Conservation (phyloP, 1,140 invertebrate genomes). For the Camponotus vicinus region DNA sequence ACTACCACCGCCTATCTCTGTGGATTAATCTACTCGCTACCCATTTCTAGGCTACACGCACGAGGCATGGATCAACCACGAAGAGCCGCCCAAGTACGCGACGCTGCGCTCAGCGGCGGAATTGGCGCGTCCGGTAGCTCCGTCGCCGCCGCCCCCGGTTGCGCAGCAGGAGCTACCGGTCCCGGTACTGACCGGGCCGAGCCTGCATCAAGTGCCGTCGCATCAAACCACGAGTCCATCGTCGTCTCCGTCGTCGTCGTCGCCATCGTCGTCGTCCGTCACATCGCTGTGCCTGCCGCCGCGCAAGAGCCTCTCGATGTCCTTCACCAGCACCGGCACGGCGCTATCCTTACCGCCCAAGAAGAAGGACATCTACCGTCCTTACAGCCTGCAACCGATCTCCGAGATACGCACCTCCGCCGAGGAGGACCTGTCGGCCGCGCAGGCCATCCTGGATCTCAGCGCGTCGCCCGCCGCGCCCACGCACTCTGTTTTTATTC, state of each 20-base stretch:
- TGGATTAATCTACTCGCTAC: neutral
- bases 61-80: slow-evolving; percentile 85
- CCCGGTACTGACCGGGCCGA: slow-evolving; percentile 58
- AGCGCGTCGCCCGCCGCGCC: slow-evolving; percentile 93
- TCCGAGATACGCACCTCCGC: slow-evolving; percentile 88
- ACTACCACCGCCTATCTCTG: neutral
- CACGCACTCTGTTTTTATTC: slow-evolving; percentile 83
- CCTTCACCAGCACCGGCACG: slow-evolving; percentile 93
- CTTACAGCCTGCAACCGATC: slow-evolving; percentile 92
- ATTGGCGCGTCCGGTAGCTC: slow-evolving; percentile 78
- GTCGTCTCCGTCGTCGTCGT: slow-evolving; percentile 46
- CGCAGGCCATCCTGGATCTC: slow-evolving; percentile 94
- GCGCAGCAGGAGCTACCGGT: slow-evolving; percentile 68
- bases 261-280: slow-evolving; percentile 74
- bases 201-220: slow-evolving; percentile 63
- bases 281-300: slow-evolving; percentile 81
- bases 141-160: slow-evolving; percentile 67
- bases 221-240: slow-evolving; percentile 79
- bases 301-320: slow-evolving; percentile 91
- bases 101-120: slow-evolving; percentile 89
- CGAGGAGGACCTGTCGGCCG: slow-evolving; percentile 93
- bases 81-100: slow-evolving; percentile 88
- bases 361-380: slow-evolving; percentile 95
- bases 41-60: slow-evolving; percentile 83
- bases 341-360: slow-evolving; percentile 93